Conservation (phyloP, 2,797 vertebrate species). For the Lophura swinhoii region DNA sequence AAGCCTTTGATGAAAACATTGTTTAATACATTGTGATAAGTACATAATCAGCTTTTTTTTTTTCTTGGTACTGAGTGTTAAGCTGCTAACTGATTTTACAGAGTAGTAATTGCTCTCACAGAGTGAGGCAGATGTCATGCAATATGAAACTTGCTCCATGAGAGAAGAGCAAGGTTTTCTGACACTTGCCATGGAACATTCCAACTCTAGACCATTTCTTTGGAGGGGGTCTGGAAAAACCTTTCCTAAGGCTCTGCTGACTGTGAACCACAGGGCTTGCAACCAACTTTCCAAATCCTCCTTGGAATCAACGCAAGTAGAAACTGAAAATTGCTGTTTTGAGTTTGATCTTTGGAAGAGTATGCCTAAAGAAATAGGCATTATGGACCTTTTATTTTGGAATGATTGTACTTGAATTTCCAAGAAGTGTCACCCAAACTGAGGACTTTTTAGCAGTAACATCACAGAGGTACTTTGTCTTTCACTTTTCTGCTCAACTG, state of each 20-base stretch:
- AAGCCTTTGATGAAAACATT: conserved; percentile 21
- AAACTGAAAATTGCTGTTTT: neutral
- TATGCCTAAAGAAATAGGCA: neutral
- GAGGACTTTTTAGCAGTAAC: neutral
- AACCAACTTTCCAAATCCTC: neutral
- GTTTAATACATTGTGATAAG: neutral
- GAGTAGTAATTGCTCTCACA: neutral
- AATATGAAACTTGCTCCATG: neutral
- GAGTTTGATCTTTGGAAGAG: neutral
- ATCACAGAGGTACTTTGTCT: neutral
- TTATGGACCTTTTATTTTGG: neutral
- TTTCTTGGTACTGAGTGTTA: neutral
- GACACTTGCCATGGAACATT: neutral
- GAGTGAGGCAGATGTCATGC: neutral
- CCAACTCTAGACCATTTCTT: neutral
- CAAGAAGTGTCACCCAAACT: neutral
- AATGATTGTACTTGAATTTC: neutral
- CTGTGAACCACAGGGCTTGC: neutral
- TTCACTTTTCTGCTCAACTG: fast-evolving
- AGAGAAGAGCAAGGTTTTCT: neutral
- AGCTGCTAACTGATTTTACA: conserved; percentile 52
- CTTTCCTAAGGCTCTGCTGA: neutral
- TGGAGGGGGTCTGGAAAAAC: neutral
- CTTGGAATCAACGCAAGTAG: neutral
- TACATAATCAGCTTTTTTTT: conserved; percentile 7